phyloP scores from a whole-genome alignment of 2,888 invertebrate species.

The Ashinkailepas kermadecensis region DNA sequence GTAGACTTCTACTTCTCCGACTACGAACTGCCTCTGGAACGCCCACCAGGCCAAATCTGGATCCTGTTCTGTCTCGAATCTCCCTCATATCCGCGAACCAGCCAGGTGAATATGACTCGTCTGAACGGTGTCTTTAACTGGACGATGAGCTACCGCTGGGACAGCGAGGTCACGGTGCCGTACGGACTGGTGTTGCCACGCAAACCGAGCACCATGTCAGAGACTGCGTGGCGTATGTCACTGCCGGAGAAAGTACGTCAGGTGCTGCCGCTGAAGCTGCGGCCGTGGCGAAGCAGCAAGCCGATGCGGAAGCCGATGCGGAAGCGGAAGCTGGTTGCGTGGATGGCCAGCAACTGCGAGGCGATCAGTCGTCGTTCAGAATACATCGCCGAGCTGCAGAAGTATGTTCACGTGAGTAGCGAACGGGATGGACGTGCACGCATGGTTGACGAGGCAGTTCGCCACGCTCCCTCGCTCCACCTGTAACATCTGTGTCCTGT shows the following conservation, averaged over 20 bases:
- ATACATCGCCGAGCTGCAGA: slow-evolving; percentile 32
- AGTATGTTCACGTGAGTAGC: slow-evolving; percentile 30
- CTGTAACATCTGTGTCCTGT: no score
- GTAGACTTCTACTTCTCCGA: slow-evolving; percentile 28
- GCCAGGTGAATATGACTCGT: background rate
- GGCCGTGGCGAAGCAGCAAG: background rate
- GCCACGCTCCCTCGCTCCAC: no score
- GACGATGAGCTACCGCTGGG: slow-evolving; percentile 29
- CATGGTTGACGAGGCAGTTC: background rate
- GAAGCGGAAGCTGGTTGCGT: slow-evolving; percentile 28
- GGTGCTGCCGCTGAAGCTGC: background rate
- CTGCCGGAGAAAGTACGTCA: background rate
- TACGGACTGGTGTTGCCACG: slow-evolving; percentile 26
- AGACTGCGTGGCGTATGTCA: background rate
- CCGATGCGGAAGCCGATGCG: no score
- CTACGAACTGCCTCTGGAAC: slow-evolving; percentile 29
- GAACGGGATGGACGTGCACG: background rate
- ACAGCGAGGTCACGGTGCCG: slow-evolving; percentile 28
- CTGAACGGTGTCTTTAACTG: slow-evolving; percentile 29
- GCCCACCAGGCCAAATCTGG: slow-evolving; percentile 32
- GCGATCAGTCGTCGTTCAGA: slow-evolving; percentile 33
- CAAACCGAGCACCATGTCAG: background rate
- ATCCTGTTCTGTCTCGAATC: slow-evolving; percentile 34
- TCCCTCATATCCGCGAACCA: slow-evolving; percentile 30
- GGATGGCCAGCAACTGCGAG: slow-evolving; percentile 36